Percentiles rank a stretch among this genome's conserved stretches.
These are phyloP conservation scores for Engraulis encrasicolus DNA, from an alignment of 2,113 vertebrate species.

Conservation along the genomic window DNA sequence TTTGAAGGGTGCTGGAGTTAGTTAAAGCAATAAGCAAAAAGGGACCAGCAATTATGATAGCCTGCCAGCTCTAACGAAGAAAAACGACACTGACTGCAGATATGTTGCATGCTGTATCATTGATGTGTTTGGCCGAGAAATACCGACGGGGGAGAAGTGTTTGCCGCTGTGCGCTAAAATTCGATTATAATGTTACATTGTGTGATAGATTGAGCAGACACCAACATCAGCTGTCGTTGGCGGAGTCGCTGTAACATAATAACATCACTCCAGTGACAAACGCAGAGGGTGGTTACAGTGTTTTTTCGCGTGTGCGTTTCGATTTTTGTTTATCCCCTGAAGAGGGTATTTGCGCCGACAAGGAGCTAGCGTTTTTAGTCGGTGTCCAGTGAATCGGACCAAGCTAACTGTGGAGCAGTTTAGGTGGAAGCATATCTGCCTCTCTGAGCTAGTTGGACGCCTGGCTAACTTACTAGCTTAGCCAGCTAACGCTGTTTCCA, in stretches of 20 bases:
- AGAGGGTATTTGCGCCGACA: background rate
- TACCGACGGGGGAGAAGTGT: background rate
- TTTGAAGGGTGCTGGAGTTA: background rate
- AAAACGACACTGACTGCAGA: background rate
- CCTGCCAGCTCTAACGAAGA: background rate
- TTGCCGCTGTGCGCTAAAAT: background rate
- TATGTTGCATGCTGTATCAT: background rate
- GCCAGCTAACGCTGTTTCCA: conserved; percentile 17
- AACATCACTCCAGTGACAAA: background rate
- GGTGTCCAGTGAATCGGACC: conserved; percentile 5
- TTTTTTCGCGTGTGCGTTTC: background rate
- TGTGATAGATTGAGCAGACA: background rate
- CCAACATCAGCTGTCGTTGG: background rate
- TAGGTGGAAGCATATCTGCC: conserved; percentile 11
- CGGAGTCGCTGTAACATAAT: background rate
- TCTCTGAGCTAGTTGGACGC: background rate
- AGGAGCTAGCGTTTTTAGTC: conserved; percentile 11
- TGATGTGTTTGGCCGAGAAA: background rate
- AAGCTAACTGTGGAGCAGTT: conserved; percentile 18
- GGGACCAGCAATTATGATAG: background rate
- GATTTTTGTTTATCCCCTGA: background rate
- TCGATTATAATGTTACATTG: background rate
- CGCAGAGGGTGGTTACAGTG: background rate
- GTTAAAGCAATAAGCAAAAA: conserved; percentile 6
- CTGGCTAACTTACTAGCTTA: conserved; percentile 17